Evolutionary conservation across 2,888 invertebrate genomes (phyloP).

Genomic region (Acronicta psi): DNA sequence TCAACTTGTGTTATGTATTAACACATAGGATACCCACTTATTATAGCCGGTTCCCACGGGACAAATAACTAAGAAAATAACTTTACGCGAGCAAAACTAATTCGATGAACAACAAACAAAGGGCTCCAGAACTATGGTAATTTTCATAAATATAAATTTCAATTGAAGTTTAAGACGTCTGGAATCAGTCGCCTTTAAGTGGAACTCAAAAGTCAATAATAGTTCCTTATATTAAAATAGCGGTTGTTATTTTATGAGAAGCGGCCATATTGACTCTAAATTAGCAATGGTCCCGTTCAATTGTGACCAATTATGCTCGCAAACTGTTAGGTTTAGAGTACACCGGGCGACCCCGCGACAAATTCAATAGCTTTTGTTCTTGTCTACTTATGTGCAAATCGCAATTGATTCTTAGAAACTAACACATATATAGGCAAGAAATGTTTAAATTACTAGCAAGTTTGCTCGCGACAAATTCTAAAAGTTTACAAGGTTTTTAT

Average conservation of each 20-base stretch:
- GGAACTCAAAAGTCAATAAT: slow-evolving; percentile 25
- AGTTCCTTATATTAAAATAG: slow-evolving; percentile 51
- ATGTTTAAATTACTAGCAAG: slow-evolving; percentile 7
- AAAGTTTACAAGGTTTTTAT: too few relatives aligned
- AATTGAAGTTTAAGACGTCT: slow-evolving; percentile 20
- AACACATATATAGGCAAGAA: slow-evolving; percentile 9
- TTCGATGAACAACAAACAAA: too few relatives aligned
- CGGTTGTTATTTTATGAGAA: slow-evolving; percentile 60
- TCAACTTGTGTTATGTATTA: too few relatives aligned
- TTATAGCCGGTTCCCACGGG: too few relatives aligned
- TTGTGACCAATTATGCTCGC: slow-evolving; percentile 78
- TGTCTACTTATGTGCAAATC: slow-evolving; percentile 32
- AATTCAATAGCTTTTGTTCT: slow-evolving; percentile 56
- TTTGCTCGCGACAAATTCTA: too few relatives aligned
- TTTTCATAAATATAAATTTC: slow-evolving; percentile 22
- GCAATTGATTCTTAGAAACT: slow-evolving; percentile 40
- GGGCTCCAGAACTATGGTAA: slow-evolving; percentile 5
- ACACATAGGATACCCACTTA: too few relatives aligned
- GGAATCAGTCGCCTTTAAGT: slow-evolving; percentile 29
- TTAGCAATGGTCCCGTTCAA: slow-evolving; percentile 71
- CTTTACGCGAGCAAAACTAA: too few relatives aligned
- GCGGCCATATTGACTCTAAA: slow-evolving; percentile 69
- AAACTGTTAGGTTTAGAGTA: slow-evolving; percentile 46
- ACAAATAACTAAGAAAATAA: too few relatives aligned
- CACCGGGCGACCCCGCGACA: slow-evolving; percentile 22